These are phyloP conservation scores for Theristicus caerulescens DNA, from an alignment of 2,113 vertebrate genomes.

Conservation along the genomic window DNA sequence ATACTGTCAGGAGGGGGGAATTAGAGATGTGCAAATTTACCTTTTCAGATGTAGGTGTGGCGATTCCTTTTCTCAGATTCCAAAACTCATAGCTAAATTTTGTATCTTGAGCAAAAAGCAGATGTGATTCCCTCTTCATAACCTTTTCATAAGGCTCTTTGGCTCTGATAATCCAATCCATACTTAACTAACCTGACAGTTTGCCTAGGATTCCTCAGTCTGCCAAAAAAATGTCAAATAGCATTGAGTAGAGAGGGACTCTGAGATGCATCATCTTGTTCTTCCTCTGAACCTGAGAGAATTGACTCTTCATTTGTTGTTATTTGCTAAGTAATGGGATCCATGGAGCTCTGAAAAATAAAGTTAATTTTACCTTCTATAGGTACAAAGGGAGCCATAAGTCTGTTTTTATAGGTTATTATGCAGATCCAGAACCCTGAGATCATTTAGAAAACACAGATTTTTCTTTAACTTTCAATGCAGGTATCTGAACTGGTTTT, in stretches of 20 bases:
- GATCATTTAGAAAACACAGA: neutral
- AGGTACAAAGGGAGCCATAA: neutral
- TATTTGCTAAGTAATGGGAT: neutral
- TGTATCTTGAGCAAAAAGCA: neutral
- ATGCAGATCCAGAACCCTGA: neutral
- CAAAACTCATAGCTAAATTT: neutral
- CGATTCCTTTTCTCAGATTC: neutral
- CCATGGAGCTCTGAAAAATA: neutral
- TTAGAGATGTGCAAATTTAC: neutral
- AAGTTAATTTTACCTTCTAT: neutral
- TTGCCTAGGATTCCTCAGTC: neutral
- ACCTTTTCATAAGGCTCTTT: neutral
- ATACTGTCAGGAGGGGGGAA: neutral
- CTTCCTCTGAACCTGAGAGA: neutral
- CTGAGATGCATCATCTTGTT: neutral
- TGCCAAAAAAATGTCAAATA: neutral
- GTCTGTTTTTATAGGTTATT: neutral
- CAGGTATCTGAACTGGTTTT: neutral
- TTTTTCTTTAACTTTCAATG: neutral
- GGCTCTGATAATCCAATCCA: slow-evolving; percentile 5
- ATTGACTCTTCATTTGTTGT: neutral
- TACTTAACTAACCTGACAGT: neutral
- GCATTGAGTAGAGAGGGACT: neutral
- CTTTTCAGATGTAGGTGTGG: neutral
- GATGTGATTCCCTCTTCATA: neutral